phyloP scores from a whole-genome alignment of 2,113 vertebrate species.

The Prietella phreatophila region DNA sequence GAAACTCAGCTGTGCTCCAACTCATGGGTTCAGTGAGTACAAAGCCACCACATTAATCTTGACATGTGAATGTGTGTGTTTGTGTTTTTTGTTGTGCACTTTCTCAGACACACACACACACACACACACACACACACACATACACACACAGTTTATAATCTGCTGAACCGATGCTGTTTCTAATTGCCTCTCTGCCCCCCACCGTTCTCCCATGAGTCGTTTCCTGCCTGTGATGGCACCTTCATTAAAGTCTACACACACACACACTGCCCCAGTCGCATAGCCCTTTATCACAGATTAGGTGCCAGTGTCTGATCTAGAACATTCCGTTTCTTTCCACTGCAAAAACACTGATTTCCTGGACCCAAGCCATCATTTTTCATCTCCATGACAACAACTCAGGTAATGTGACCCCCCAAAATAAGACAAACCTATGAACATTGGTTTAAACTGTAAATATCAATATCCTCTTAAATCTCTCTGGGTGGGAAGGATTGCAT shows the following conservation, averaged over 20 bases:
- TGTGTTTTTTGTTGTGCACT: slow-evolving; percentile 2
- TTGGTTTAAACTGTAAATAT: background rate
- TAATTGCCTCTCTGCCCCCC: slow-evolving; percentile 24
- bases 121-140: slow-evolving; percentile 6
- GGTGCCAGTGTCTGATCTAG: background rate
- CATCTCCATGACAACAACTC: background rate
- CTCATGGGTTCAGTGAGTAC: background rate
- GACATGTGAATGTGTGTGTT: slow-evolving; percentile 9
- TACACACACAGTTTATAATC: background rate
- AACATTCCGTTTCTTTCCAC: background rate
- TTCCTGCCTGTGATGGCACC: slow-evolving; percentile 34
- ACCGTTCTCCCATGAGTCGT: slow-evolving; percentile 6
- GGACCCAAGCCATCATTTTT: background rate
- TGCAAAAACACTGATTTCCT: background rate
- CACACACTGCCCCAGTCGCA: slow-evolving; percentile 9
- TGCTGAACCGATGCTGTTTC: slow-evolving; percentile 13
- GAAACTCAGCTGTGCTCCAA: slow-evolving; percentile 21
- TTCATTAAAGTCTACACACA: slow-evolving; percentile 33
- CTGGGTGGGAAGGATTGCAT: background rate
- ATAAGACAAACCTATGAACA: background rate
- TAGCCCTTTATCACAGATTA: slow-evolving; percentile 13
- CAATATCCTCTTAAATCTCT: background rate
- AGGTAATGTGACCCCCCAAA: background rate
- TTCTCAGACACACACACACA: background rate
- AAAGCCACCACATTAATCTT: slow-evolving; percentile 20